Evolutionary conservation across 2,113 vertebrate species (phyloP).

Genomic region (Lophius piscatorius): DNA sequence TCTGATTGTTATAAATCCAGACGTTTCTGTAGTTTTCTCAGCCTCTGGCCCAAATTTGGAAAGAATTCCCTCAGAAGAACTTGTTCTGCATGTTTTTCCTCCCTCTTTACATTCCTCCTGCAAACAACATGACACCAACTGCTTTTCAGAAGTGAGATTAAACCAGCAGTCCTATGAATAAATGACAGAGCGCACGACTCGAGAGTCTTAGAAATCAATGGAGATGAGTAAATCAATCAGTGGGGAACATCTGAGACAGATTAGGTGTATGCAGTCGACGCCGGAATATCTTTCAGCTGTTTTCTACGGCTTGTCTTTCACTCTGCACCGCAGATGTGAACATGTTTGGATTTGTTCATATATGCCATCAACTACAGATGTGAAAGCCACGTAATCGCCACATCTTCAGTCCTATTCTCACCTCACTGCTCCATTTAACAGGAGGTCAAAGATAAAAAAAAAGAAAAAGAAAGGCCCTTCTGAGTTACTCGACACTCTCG

Average conservation of each 20-base stretch:
- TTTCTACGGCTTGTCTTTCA: not conserved
- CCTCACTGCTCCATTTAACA: not conserved
- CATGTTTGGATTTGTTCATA: not conserved
- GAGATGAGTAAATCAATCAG: not conserved
- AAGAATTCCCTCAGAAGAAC: too few species aligned
- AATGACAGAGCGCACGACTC: not conserved
- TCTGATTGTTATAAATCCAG: not conserved
- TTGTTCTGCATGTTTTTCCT: too few species aligned
- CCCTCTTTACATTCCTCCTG: slow-evolving; percentile 2
- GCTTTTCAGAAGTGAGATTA: too few species aligned
- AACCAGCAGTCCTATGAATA: not conserved
- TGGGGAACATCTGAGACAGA: slow-evolving; percentile 3
- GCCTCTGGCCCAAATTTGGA: not conserved
- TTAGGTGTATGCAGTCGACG: not conserved
- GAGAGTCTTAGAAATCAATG: too few species aligned
- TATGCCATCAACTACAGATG: not conserved
- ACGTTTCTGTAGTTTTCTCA: not conserved
- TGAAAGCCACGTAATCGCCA: slow-evolving; percentile 2
- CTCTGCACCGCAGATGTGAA: slow-evolving; percentile 1
- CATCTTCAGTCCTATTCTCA: slow-evolving; percentile 7
- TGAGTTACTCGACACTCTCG: not conserved
- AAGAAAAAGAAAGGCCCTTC: not conserved
- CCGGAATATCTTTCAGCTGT: not conserved
- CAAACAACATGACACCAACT: not conserved
- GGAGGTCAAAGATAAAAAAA: not conserved